Evolutionary conservation across 2,113 vertebrate genomes (phyloP).

Genomic region (Nicator chloris): DNA sequence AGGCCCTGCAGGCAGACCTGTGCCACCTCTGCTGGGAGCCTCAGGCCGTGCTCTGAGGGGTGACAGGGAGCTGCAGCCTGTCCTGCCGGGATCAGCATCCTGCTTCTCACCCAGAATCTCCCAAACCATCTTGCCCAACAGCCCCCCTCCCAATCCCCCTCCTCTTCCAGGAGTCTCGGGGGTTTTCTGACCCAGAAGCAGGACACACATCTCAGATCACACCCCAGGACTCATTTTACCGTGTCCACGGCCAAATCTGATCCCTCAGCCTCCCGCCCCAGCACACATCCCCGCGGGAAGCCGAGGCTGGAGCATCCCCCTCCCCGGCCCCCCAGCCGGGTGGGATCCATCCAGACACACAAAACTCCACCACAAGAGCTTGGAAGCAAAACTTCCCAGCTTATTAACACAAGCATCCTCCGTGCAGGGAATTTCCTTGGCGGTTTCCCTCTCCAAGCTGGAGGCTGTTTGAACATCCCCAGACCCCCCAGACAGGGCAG

Average conservation of each 20-base stretch:
- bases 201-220: background rate
- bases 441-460: fast-evolving
- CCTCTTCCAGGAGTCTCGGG: background rate
- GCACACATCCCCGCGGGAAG: background rate
- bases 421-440: background rate
- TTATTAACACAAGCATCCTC: background rate
- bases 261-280: background rate
- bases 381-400: background rate
- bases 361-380: background rate
- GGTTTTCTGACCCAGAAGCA: background rate
- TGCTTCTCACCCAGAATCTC: background rate
- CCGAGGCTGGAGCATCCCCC: background rate
- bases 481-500: background rate
- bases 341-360: background rate
- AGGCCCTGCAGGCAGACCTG: background rate
- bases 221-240: background rate
- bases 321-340: background rate
- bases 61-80: background rate
- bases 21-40: background rate
- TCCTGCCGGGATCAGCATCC: background rate
- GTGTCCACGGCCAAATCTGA: background rate
- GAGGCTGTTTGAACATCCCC: background rate
- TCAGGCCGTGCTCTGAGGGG: background rate
- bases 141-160: background rate
- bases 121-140: background rate